These are phyloP conservation scores for Hippocampus barbouri DNA, from an alignment of 2,113 vertebrate genomes.

Conservation along the genomic window DNA sequence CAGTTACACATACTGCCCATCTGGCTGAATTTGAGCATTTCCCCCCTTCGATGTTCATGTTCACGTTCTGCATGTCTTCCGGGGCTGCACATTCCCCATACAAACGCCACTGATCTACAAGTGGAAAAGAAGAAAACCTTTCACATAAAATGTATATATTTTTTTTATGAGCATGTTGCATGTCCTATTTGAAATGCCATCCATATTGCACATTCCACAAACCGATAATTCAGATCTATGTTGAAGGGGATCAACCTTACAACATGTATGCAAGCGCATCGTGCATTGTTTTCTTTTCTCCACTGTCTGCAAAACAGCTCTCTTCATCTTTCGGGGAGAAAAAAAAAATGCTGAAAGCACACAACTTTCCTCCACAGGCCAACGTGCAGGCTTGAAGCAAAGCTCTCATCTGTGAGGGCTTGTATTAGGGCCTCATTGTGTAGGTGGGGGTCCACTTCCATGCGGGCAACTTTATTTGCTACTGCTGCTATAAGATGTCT, in stretches of 20 bases:
- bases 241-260: slow-evolving; percentile 46
- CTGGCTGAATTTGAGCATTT: not conserved
- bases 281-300: slow-evolving; percentile 59
- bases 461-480: slow-evolving; percentile 42
- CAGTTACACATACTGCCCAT: not conserved
- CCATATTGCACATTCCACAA: too few species aligned
- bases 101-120: not conserved
- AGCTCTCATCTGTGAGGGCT: slow-evolving; percentile 41
- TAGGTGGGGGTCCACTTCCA: slow-evolving; percentile 12
- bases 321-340: slow-evolving; percentile 58
- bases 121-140: too few species aligned
- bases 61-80: not conserved
- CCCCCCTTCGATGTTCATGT: not conserved
- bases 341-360: slow-evolving; percentile 66
- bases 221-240: not conserved
- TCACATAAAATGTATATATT: not conserved
- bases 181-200: not conserved
- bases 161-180: not conserved
- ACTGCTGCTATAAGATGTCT: slow-evolving; percentile 45
- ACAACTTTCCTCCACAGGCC: slow-evolving; percentile 63
- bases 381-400: slow-evolving; percentile 35
- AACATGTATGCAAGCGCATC: slow-evolving; percentile 44
- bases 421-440: slow-evolving; percentile 30
- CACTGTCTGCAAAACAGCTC: slow-evolving; percentile 58
- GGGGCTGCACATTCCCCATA: not conserved